A percentile compares a stretch with the other conserved stretches of the same genome.
Conservation (phyloP, 2,113 vertebrate species). For the Arvicanthis niloticus region DNA sequence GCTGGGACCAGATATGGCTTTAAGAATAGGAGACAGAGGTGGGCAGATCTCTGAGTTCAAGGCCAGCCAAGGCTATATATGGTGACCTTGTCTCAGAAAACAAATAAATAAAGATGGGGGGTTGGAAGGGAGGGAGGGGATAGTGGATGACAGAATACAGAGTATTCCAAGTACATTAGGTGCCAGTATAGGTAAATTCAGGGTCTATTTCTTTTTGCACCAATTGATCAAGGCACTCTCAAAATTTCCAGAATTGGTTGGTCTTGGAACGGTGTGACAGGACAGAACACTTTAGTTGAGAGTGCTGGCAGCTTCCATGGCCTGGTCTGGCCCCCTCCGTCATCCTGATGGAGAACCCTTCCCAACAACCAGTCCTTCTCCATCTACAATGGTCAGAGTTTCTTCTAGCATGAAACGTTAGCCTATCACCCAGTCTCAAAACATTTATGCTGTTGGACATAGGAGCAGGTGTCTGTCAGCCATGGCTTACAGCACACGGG, state of each 20-base stretch:
- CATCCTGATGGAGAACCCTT: too few species aligned
- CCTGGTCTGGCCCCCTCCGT: fast-evolving
- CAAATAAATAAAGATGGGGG: not conserved
- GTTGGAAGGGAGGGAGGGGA: not conserved
- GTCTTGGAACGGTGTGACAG: too few species aligned
- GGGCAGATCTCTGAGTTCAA: not conserved
- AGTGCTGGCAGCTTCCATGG: not conserved
- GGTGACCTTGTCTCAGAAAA: not conserved
- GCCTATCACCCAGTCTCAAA: not conserved
- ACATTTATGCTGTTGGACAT: not conserved
- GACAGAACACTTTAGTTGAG: not conserved
- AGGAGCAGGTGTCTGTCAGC: not conserved
- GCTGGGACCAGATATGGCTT: not conserved
- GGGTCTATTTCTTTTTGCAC: too few species aligned
- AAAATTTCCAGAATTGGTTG: not conserved
- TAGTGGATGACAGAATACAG: not conserved
- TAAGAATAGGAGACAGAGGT: not conserved
- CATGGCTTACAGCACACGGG: fast-evolving
- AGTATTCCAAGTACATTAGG: not conserved
- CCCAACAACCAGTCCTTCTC: not conserved
- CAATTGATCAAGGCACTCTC: not conserved
- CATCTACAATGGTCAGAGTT: not conserved
- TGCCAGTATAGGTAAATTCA: not conserved
- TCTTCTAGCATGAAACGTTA: not conserved
- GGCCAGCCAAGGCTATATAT: not conserved